Evolutionary conservation across 2,888 invertebrate genomes (phyloP).

Genomic region (Metopia argyrocephala): DNA sequence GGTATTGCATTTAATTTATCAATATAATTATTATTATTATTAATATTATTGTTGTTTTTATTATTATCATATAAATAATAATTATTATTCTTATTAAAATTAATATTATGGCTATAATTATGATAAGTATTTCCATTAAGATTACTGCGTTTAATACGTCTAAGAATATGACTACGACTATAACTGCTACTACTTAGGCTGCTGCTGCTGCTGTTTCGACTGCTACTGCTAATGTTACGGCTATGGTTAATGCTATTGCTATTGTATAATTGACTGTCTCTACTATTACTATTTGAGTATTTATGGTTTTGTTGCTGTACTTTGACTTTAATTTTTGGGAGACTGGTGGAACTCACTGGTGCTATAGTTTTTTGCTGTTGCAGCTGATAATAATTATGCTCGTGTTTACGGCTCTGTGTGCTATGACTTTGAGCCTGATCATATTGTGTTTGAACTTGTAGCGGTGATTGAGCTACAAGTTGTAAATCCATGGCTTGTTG

Average conservation of each 20-base stretch:
- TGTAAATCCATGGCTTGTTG: conserved; percentile 70
- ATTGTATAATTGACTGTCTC: conserved; percentile 51
- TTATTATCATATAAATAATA: conserved; percentile 49
- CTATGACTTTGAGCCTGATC: conserved; percentile 50
- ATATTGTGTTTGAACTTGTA: conserved; percentile 57
- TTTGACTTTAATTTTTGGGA: conserved; percentile 23
- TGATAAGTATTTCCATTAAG: conserved; percentile 65
- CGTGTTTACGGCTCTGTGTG: not conserved
- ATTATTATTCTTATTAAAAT: conserved; percentile 29
- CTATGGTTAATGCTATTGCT: conserved; percentile 24
- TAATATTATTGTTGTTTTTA: conserved; percentile 68
- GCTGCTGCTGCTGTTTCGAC: not conserved
- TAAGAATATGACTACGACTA: conserved; percentile 35
- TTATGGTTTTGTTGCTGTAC: conserved; percentile 72
- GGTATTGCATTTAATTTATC: conserved; percentile 76
- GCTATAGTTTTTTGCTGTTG: not conserved
- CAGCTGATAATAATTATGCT: not conserved
- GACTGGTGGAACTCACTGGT: conserved; percentile 49
- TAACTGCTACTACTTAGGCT: conserved; percentile 25
- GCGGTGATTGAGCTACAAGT: conserved; percentile 68
- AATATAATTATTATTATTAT: conserved; percentile 65
- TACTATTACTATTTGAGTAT: conserved; percentile 77
- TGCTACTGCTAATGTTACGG: not conserved
- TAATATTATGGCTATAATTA: conserved; percentile 70
- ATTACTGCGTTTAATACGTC: conserved; percentile 35